Base-by-base conservation (phyloP, 2,888 invertebrate genomes). In the Acleris holmiana region DNA sequence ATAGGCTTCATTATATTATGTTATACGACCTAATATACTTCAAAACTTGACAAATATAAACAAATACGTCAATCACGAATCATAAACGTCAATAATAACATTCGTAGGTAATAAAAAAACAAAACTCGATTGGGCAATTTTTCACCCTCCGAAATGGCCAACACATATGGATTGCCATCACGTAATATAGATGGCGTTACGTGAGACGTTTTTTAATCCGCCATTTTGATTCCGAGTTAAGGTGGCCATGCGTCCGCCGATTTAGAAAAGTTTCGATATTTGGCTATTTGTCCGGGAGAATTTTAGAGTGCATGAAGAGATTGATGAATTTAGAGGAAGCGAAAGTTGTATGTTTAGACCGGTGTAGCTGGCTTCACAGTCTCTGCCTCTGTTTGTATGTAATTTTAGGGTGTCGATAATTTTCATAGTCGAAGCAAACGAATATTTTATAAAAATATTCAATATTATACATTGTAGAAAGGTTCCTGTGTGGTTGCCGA, bases 151-250 rank as follows among this genome's bases (percentile, higher is more conserved):
- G 23, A 54, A 55, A 44, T 55, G 40, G 41, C 55, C 55, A 44
- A 23, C 53, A 40, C 44, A 44, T 55, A 55, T 44, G n/a, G 55
- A 55, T 55, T 55, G 40, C 55, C 44, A 41, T 44, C 55, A 55
- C 55, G 55, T 55, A 44, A 55, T 55, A 3, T 55, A 55, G 55
- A 55, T 55, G 55, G 55, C 55, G 55, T 4, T 41, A 55, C 55
- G 55, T 55, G 55, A 17, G n/a, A 7, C 23, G 41, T 25, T 21
- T 55, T 55, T 25, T 44, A 55, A 55, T 44, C 41, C 41, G 23
- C 40, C 55, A 55, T 41, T 21, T 55, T 55, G 55, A 41, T 44
- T 44, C n/a, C 44, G 4, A 13, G 13, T 35, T 13, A 35, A 4
- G 35, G 35, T 35, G 4, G 35, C 35, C 35, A 35, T 10, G 13